Percentiles rank a stretch among this genome's conserved stretches.
phyloP scores from a whole-genome alignment of 2,797 vertebrate genomes.

The Sebastes taczanowskii region DNA sequence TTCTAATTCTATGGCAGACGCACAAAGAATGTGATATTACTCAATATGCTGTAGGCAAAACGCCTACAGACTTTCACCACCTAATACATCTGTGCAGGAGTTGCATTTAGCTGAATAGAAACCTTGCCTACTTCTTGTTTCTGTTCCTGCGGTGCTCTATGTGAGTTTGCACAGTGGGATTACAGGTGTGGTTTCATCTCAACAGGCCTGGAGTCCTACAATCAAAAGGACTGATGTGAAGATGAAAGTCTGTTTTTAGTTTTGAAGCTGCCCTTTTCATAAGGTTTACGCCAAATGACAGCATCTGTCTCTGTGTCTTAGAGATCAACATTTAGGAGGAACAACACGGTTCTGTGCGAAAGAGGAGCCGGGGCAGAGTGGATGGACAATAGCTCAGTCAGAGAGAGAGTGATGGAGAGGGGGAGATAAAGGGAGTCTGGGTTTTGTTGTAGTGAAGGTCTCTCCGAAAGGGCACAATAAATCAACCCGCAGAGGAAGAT shows the following conservation, averaged over 20 bases:
- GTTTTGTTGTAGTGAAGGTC: conserved; percentile 33
- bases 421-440: conserved; percentile 52
- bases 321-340: conserved; percentile 34
- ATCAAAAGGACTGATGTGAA: conserved; percentile 50
- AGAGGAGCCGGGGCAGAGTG: background rate
- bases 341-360: conserved; percentile 42
- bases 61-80: background rate
- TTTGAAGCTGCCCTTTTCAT: conserved; percentile 57
- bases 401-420: conserved; percentile 32
- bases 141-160: background rate
- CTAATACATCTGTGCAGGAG: background rate
- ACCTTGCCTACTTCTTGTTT: background rate
- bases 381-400: conserved; percentile 58
- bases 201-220: conserved; percentile 7
- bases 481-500: conserved; percentile 45
- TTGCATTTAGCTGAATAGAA: background rate
- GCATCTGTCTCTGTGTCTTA: conserved; percentile 53
- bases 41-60: too few relatives aligned
- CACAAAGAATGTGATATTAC: background rate
- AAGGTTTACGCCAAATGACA: conserved; percentile 42
- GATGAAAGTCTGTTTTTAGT: conserved; percentile 68
- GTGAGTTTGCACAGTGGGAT: conserved; percentile 16
- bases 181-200: conserved; percentile 55
- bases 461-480: conserved; percentile 34
- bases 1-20: background rate